A percentile compares a stretch with the other conserved stretches of the same genome.
phyloP scores from a whole-genome alignment of 2,888 invertebrate species.

The Lamellibrachia satsuma region DNA sequence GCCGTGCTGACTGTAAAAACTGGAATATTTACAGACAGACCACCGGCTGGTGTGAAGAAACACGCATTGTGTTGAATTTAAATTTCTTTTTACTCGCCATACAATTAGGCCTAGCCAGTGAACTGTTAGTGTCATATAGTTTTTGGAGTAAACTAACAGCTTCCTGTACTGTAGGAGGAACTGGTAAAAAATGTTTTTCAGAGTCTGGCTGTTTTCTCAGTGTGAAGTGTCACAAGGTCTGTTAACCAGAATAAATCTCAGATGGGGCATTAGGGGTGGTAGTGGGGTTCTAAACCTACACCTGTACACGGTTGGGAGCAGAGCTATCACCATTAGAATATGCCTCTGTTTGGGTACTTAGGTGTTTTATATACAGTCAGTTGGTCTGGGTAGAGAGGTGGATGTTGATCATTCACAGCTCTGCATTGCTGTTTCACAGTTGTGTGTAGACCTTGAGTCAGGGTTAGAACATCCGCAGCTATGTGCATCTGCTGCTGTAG shows the following conservation, averaged over 20 bases:
- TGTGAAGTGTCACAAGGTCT: not conserved
- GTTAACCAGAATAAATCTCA: constrained; percentile 67
- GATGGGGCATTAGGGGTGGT: not conserved
- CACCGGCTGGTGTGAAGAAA: constrained; percentile 84
- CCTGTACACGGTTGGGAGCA: not conserved
- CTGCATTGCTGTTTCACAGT: no score
- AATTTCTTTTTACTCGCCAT: not conserved
- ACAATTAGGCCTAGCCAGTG: constrained; percentile 88
- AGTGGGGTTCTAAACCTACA: not conserved
- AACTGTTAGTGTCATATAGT: constrained; percentile 82
- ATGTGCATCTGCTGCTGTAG: no score
- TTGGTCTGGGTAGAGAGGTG: not conserved
- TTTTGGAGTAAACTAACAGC: not conserved
- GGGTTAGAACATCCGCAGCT: no score
- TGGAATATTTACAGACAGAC: constrained; percentile 74
- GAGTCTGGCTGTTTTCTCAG: constrained; percentile 7
- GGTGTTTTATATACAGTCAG: not conserved
- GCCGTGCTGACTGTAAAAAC: constrained; percentile 3
- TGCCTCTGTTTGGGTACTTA: not conserved
- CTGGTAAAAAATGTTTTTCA: not conserved
- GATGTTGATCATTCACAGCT: not conserved
- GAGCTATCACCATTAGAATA: not conserved
- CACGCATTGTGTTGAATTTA: not conserved
- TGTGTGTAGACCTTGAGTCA: no score
- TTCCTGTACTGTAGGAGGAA: not conserved